phyloP scores from a whole-genome alignment of 2,113 vertebrate species.

The Trogon melanurus region DNA sequence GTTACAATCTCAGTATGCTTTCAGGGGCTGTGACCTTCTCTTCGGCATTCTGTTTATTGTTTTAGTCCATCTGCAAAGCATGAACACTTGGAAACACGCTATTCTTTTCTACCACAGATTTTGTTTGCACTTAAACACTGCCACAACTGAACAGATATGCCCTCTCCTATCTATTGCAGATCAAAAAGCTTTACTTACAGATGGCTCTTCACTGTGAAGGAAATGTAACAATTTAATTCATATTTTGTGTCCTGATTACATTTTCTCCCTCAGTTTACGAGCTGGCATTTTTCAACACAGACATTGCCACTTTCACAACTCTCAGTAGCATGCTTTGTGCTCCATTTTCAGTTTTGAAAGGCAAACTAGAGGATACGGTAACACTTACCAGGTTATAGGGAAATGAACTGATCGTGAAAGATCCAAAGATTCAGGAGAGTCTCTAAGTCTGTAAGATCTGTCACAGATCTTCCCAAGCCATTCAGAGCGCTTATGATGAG shows the following conservation, averaged over 20 bases:
- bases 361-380: neutral
- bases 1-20: neutral
- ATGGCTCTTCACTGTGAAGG: neutral
- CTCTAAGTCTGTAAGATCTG: neutral
- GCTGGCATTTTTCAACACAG: neutral
- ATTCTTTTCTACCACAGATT: neutral
- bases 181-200: neutral
- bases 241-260: neutral
- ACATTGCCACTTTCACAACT: neutral
- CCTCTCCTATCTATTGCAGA: neutral
- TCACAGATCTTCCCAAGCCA: neutral
- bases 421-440: neutral
- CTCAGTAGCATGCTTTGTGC: neutral
- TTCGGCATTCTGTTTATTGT: neutral
- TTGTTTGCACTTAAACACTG: neutral
- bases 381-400: neutral
- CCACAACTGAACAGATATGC: neutral
- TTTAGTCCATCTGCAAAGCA: constrained; percentile 10
- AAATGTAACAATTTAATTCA: neutral
- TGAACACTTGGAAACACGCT: neutral
- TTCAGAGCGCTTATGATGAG: neutral
- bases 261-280: neutral
- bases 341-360: neutral
- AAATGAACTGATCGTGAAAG: neutral
- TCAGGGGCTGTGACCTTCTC: neutral